These are phyloP conservation scores for Poeciliopsis prolifica DNA, from an alignment of 2,113 vertebrate species.

Conservation along the genomic window DNA sequence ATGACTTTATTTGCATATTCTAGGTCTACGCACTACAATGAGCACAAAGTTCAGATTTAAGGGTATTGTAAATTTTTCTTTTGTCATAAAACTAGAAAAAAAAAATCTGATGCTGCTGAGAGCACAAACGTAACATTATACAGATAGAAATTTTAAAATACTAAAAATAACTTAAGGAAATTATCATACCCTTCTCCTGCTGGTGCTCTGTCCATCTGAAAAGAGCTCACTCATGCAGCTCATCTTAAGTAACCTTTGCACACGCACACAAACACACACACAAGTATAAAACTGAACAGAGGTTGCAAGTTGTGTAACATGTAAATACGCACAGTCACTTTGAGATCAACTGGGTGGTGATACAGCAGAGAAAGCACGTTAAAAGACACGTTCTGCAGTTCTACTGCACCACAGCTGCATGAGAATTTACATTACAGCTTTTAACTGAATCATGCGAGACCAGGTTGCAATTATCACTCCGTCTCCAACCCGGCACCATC, in stretches of 20 bases:
- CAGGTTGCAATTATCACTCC: not conserved
- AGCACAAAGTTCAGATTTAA: slow-evolving; percentile 6
- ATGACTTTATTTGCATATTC: slow-evolving; percentile 60
- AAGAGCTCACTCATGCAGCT: slow-evolving; percentile 2
- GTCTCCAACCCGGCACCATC: not conserved
- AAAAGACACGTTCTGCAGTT: slow-evolving; percentile 3
- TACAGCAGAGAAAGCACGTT: slow-evolving; percentile 7
- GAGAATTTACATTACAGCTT: not conserved
- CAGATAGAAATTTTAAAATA: not conserved
- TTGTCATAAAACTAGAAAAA: not conserved
- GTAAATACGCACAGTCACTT: slow-evolving; percentile 37
- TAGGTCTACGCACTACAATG: slow-evolving; percentile 35
- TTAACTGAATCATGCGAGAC: not conserved
- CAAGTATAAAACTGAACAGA: slow-evolving; percentile 36
- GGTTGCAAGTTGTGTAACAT: slow-evolving; percentile 56
- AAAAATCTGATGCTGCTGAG: not conserved
- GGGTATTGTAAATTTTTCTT: slow-evolving; percentile 6
- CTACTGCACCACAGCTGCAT: not conserved
- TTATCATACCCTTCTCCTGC: slow-evolving; percentile 25
- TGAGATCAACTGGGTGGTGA: not conserved
- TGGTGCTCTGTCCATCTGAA: not conserved
- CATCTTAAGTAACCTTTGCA: slow-evolving; percentile 6
- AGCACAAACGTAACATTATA: not conserved
- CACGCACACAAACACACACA: not conserved
- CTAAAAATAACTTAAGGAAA: not conserved